Percentiles rank a stretch among this genome's conserved stretches.
Evolutionary conservation across 2,113 vertebrate species (phyloP).

Genomic region (Larimichthys crocea): DNA sequence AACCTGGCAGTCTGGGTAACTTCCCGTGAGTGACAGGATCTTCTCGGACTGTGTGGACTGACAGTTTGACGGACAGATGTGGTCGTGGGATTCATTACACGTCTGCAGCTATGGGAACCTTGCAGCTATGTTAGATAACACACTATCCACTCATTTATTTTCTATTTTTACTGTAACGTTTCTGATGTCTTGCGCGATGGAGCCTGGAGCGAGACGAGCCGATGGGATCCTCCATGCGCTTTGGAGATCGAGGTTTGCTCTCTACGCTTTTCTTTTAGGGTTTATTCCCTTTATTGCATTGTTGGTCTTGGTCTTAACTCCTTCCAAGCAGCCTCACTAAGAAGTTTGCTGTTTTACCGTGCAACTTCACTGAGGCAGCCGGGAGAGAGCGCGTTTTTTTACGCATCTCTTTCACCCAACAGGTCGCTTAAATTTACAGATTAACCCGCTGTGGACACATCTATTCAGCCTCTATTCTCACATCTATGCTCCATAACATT

Average conservation of each 20-base stretch:
- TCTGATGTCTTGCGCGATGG: conserved; percentile 57
- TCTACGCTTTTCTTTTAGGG: neutral
- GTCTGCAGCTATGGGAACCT: conserved; percentile 22
- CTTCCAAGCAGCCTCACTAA: neutral
- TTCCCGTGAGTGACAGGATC: conserved; percentile 61
- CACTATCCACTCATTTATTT: neutral
- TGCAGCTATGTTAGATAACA: conserved; percentile 45
- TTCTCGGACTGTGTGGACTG: conserved; percentile 6
- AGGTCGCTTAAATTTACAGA: neutral
- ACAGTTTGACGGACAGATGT: conserved; percentile 10
- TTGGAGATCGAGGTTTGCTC: conserved; percentile 68
- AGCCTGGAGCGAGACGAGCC: conserved; percentile 36
- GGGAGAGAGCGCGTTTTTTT: conserved; percentile 13
- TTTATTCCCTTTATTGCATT: neutral
- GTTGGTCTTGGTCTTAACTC: neutral
- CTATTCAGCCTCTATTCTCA: too few relatives aligned
- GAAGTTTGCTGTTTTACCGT: neutral
- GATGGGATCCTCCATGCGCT: conserved; percentile 44
- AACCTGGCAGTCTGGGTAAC: conserved; percentile 32
- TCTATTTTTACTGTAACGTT: neutral
- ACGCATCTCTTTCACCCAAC: conserved; percentile 3
- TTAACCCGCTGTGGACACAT: neutral
- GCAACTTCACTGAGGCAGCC: neutral
- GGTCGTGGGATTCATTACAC: conserved; percentile 1
- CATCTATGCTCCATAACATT: too few relatives aligned